Conservation (phyloP, 1,140 invertebrate species). For the Drosophila funebris region DNA sequence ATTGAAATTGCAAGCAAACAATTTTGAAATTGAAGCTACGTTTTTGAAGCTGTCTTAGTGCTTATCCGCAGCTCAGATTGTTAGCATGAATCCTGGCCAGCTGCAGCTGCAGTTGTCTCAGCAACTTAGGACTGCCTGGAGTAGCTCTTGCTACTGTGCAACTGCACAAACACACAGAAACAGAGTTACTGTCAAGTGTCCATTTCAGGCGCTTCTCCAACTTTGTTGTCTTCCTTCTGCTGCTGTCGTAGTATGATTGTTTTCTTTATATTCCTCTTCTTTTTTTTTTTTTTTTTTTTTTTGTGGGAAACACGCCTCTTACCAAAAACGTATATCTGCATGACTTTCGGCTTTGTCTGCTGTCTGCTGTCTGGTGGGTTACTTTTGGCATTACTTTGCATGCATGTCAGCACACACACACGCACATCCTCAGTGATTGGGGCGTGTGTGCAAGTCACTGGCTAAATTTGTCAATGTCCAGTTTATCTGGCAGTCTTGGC, state of each 20-base stretch:
- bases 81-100: conserved; percentile 4
- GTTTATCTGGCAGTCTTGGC: conserved; percentile 56
- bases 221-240: conserved; percentile 58
- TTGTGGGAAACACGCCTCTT: conserved; percentile 17
- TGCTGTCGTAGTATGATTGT: conserved; percentile 24
- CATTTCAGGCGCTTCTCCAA: conserved; percentile 71
- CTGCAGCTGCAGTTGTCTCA: conserved; percentile 18
- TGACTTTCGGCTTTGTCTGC: conserved; percentile 64
- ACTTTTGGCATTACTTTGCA: conserved; percentile 55
- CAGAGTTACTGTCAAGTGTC: conserved; percentile 78
- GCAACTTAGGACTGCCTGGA: conserved; percentile 5
- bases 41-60: conserved; percentile 47
- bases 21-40: conserved; percentile 80
- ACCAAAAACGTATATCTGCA: conserved; percentile 43
- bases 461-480: conserved; percentile 71
- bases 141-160: conserved; percentile 33
- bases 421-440: conserved; percentile 2
- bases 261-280: background rate
- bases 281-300: conserved; percentile 12
- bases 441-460: conserved; percentile 43
- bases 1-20: conserved; percentile 80
- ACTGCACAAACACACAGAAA: conserved; percentile 76
- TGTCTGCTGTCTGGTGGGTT: conserved; percentile 45
- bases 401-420: conserved; percentile 24
- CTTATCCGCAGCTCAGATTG: background rate